These are phyloP conservation scores for Diadema setosum DNA, from an alignment of 35 echinoderm and acorn worm genomes.

Conservation along the genomic window DNA sequence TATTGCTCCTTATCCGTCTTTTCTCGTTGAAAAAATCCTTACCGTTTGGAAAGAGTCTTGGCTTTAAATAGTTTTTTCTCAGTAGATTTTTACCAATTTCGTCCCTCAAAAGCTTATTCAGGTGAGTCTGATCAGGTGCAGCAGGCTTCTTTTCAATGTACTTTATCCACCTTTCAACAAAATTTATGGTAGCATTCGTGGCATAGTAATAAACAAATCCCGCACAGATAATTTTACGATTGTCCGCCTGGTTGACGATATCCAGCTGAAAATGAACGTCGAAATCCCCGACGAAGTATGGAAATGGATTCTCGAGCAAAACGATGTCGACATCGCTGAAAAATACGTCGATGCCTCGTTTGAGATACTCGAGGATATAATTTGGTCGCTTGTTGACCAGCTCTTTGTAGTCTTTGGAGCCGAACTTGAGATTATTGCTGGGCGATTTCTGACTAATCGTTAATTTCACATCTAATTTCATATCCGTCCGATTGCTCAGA, in stretches of 20 bases:
- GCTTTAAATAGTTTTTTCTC: constrained; percentile 23
- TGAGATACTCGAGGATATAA: constrained; percentile 45
- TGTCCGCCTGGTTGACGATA: neutral
- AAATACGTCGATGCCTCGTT: constrained; percentile 48
- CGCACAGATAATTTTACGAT: constrained; percentile 9
- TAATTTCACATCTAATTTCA: constrained; percentile 5
- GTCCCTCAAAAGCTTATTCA: constrained; percentile 35
- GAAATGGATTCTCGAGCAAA: constrained; percentile 76
- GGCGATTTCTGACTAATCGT: neutral
- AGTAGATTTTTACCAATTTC: neutral
- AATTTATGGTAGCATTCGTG: constrained; percentile 10
- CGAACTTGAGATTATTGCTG: neutral
- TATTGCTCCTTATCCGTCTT: neutral
- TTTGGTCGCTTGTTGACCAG: constrained; percentile 72
- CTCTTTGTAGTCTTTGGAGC: constrained; percentile 45
- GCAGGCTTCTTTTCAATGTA: neutral
- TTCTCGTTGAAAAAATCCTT: constrained; percentile 28
- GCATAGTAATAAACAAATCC: constrained; percentile 70
- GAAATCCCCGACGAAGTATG: constrained; percentile 56
- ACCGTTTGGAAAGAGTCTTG: constrained; percentile 70
- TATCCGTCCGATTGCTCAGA: constrained; percentile 27
- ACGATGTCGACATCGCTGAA: constrained; percentile 80
- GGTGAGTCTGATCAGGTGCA: constrained; percentile 44
- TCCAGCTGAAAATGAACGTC: constrained; percentile 66
- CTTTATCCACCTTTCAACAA: constrained; percentile 34